phyloP scores from a whole-genome alignment of 2,888 invertebrate species.

The Ormyrus nitidulus region DNA sequence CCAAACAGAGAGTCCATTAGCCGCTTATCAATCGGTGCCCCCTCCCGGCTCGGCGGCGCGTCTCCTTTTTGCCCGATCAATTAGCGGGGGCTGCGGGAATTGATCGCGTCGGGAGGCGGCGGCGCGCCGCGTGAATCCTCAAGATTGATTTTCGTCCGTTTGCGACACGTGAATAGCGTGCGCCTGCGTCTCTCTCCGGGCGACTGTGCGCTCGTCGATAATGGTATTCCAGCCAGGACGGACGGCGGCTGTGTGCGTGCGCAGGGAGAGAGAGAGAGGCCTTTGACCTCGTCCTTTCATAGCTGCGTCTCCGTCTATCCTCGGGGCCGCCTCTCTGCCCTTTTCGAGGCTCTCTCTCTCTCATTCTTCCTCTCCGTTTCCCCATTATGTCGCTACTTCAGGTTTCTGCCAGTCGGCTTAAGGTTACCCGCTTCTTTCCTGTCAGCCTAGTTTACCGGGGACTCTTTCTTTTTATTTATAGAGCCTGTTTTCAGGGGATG shows the following conservation, averaged over 20 bases:
- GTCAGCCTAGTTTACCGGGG: no score
- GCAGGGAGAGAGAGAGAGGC: constrained; percentile 60
- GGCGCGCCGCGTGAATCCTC: constrained; percentile 8
- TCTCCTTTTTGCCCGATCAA: neutral
- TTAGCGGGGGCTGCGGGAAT: neutral
- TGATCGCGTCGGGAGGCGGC: neutral
- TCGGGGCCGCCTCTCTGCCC: neutral
- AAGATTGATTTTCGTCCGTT: constrained; percentile 33
- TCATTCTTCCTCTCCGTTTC: neutral
- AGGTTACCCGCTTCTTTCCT: no score
- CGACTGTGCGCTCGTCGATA: constrained; percentile 59
- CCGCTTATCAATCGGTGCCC: neutral
- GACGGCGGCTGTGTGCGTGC: no score
- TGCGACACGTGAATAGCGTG: constrained; percentile 17
- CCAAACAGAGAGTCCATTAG: neutral
- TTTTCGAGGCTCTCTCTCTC: constrained; percentile 6
- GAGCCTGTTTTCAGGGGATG: no score
- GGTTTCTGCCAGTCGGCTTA: no score
- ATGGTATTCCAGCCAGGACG: neutral
- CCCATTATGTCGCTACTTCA: neutral
- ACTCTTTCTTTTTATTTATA: no score
- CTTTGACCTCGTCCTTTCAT: constrained; percentile 69
- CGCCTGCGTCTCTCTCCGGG: constrained; percentile 37
- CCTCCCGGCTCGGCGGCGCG: neutral
- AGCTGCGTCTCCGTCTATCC: constrained; percentile 5